Evolutionary conservation across 2,113 vertebrate species (phyloP).

Genomic region (Sylvietta virens): DNA sequence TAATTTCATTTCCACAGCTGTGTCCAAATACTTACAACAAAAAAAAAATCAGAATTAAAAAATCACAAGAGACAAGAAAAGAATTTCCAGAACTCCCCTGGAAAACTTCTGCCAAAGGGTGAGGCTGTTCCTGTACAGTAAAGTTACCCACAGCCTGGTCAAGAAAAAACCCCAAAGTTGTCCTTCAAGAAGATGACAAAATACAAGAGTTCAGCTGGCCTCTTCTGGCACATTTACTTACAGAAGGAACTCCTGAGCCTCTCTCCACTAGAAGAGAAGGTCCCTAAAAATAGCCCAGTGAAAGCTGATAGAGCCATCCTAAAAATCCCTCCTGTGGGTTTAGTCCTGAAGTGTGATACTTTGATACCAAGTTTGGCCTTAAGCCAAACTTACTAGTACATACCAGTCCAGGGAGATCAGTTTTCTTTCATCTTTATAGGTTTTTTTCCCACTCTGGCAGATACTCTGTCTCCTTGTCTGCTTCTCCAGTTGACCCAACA

Average conservation of each 20-base stretch:
- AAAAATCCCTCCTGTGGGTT: background rate
- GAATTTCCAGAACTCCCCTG: background rate
- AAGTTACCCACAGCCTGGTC: background rate
- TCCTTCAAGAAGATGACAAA: rapidly evolving
- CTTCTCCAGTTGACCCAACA: background rate
- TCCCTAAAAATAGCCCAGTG: background rate
- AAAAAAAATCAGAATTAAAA: background rate
- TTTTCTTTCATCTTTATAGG: background rate
- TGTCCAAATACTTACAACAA: background rate
- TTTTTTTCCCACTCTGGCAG: background rate
- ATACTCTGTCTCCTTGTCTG: background rate
- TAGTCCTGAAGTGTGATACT: background rate
- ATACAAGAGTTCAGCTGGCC: rapidly evolving
- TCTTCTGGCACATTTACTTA: background rate
- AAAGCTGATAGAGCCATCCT: background rate
- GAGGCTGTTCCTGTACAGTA: background rate
- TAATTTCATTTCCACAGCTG: background rate
- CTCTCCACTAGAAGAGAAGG: background rate
- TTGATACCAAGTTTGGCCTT: background rate
- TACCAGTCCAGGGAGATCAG: background rate
- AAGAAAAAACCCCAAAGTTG: background rate
- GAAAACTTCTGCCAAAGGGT: background rate
- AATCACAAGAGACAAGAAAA: background rate
- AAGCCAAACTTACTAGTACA: background rate
- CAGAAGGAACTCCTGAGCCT: background rate